phyloP scores from a whole-genome alignment of 2,797 vertebrate species.

The Melanotaenia pygmaea region DNA sequence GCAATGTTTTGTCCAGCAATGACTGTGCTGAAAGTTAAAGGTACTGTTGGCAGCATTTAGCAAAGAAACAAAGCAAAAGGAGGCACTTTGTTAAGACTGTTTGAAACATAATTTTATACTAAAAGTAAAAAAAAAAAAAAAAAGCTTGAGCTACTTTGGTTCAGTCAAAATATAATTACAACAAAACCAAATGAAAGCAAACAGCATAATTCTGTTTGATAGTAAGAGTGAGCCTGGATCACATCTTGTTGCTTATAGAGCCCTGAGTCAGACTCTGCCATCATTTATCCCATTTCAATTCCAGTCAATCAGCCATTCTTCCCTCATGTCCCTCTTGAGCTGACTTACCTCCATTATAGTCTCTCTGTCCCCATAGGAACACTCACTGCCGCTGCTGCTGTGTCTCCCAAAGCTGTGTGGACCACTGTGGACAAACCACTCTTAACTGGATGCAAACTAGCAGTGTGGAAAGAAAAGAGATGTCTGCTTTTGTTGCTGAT shows the following conservation, averaged over 20 bases:
- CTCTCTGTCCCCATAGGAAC: slow-evolving; percentile 42
- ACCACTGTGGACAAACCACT: slow-evolving; percentile 53
- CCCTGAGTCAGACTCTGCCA: slow-evolving; percentile 12
- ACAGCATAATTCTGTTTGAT: slow-evolving; percentile 1
- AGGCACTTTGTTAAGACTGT: slow-evolving; percentile 27
- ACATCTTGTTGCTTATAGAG: slow-evolving; percentile 14
- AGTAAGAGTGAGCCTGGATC: slow-evolving; percentile 8
- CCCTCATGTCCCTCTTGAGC: slow-evolving; percentile 35
- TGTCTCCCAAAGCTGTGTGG: slow-evolving; percentile 44
- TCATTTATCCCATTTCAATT: slow-evolving; percentile 48
- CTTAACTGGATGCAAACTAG: slow-evolving; percentile 26
- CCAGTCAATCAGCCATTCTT: slow-evolving; percentile 43
- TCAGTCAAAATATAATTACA: slow-evolving; percentile 27
- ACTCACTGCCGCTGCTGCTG: slow-evolving; percentile 37
- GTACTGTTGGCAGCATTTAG: slow-evolving; percentile 13
- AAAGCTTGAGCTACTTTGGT: slow-evolving; percentile 28
- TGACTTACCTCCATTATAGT: slow-evolving; percentile 74
- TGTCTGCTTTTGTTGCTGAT: slow-evolving; percentile 45
- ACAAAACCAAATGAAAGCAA: background rate
- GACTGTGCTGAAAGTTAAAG: slow-evolving; percentile 32
- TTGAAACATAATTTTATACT: background rate
- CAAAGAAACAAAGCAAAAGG: slow-evolving; percentile 27
- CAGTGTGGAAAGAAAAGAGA: slow-evolving; percentile 22
- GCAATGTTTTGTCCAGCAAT: slow-evolving; percentile 47
- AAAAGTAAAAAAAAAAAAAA: slow-evolving; percentile 15